Percentiles rank a stretch among this genome's conserved stretches.
Evolutionary conservation across 2,113 vertebrate genomes (phyloP).

Genomic region (Pristiophorus japonicus): DNA sequence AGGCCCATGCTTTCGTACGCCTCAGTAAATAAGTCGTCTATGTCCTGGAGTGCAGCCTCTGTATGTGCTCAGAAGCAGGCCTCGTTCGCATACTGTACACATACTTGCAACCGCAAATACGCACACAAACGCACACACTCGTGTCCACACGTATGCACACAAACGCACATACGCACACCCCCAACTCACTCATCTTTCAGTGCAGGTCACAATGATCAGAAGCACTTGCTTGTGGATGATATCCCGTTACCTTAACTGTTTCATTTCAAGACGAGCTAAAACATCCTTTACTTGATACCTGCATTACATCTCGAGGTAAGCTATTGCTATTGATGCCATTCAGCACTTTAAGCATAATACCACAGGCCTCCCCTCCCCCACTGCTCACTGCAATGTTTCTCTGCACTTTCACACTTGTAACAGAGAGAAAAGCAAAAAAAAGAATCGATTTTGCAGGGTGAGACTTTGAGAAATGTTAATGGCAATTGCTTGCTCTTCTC

Average conservation of each 20-base stretch:
- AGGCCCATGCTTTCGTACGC: too few relatives aligned
- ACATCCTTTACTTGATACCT: background rate
- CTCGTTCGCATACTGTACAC: too few relatives aligned
- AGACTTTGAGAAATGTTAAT: conserved; percentile 8
- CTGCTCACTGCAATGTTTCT: background rate
- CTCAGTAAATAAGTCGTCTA: too few relatives aligned
- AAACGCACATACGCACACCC: background rate
- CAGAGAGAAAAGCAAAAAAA: background rate
- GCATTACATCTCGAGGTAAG: background rate
- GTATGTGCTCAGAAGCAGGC: too few relatives aligned
- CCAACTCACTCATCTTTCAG: background rate
- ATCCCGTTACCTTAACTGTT: background rate
- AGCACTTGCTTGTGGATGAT: background rate
- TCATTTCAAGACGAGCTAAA: background rate
- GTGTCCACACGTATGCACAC: background rate
- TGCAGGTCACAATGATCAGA: background rate
- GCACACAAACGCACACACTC: background rate
- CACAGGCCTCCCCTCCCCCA: background rate
- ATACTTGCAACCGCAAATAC: too few relatives aligned
- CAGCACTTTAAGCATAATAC: background rate
- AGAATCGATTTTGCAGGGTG: background rate
- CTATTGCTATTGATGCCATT: background rate
- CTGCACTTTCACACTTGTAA: background rate
- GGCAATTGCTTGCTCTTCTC: background rate
- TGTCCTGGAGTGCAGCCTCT: too few relatives aligned